Evolutionary conservation across 2,113 vertebrate genomes (phyloP).

Genomic region (Triplophysa siluroides): DNA sequence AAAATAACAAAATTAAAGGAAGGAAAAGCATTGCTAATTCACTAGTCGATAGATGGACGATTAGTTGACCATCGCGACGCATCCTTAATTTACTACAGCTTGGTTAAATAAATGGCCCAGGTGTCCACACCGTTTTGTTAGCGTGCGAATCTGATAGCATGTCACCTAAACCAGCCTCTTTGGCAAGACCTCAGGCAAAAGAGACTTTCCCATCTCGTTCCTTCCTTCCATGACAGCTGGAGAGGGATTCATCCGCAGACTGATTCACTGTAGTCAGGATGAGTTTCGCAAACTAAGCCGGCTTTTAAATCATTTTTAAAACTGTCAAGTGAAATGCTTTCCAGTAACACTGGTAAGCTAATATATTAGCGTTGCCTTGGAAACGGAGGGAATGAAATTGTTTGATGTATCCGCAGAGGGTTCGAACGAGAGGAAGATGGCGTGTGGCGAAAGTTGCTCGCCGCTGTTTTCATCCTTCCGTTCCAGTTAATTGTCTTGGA

Average conservation of each 20-base stretch:
- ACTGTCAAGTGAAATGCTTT: slow-evolving; percentile 60
- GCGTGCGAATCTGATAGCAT: slow-evolving; percentile 9
- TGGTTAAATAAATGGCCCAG: slow-evolving; percentile 27
- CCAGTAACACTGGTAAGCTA: slow-evolving; percentile 60
- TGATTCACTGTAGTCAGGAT: slow-evolving; percentile 49
- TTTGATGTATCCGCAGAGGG: slow-evolving; percentile 65
- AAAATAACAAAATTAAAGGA: no score
- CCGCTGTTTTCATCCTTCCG: slow-evolving; percentile 49
- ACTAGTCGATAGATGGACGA: no score
- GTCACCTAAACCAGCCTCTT: slow-evolving; percentile 21
- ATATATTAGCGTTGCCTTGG: slow-evolving; percentile 72
- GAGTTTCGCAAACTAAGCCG: slow-evolving; percentile 45
- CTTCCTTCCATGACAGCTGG: slow-evolving; percentile 20
- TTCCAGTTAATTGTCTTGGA: slow-evolving; percentile 58
- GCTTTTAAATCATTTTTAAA: slow-evolving; percentile 65
- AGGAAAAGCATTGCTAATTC: no score
- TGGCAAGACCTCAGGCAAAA: slow-evolving; percentile 2
- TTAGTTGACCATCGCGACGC: neutral
- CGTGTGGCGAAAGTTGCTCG: slow-evolving; percentile 7
- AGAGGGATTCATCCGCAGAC: slow-evolving; percentile 29
- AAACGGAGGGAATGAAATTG: slow-evolving; percentile 60
- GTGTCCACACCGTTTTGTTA: slow-evolving; percentile 1
- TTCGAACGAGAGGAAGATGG: slow-evolving; percentile 44
- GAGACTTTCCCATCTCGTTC: neutral
- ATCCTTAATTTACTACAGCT: slow-evolving; percentile 30